A percentile compares a stretch with the other conserved stretches of the same genome.
Evolutionary conservation across 1,140 invertebrate genomes (phyloP).

Genomic region (Hyphantria cunea): DNA sequence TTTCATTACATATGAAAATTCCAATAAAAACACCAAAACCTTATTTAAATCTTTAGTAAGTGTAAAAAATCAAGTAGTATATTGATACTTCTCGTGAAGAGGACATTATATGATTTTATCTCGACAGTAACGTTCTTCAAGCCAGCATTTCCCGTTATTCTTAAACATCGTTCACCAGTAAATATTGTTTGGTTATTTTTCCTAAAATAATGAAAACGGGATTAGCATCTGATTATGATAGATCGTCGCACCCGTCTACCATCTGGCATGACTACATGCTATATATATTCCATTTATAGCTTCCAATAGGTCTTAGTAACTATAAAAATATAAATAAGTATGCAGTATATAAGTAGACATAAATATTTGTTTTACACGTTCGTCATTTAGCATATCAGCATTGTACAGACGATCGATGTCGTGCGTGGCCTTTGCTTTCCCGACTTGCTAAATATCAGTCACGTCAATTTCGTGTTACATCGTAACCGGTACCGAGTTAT

Average conservation of each 20-base stretch:
- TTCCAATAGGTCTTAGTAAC: background rate
- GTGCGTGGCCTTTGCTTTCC: constrained; percentile 35
- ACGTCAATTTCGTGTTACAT: constrained; percentile 49
- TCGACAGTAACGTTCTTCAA: too few relatives aligned
- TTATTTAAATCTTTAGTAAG: too few relatives aligned
- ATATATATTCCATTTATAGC: constrained; percentile 7
- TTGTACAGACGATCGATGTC: constrained; percentile 24
- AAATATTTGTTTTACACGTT: constrained; percentile 11
- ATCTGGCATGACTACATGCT: background rate
- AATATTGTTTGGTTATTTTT: background rate
- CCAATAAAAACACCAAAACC: too few relatives aligned
- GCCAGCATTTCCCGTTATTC: too few relatives aligned
- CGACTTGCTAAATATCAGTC: constrained; percentile 46
- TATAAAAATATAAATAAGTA: constrained; percentile 1
- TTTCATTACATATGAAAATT: too few relatives aligned
- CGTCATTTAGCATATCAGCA: constrained; percentile 8
- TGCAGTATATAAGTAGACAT: background rate
- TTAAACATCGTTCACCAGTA: background rate
- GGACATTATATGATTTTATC: too few relatives aligned
- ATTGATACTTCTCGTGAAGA: too few relatives aligned
- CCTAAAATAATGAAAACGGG: too few relatives aligned
- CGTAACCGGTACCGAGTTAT: constrained; percentile 55
- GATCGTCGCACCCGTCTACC: background rate
- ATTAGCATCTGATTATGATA: background rate
- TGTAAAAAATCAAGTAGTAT: too few relatives aligned